phyloP scores from a whole-genome alignment of 2,113 vertebrate genomes.

The Elephas maximus region DNA sequence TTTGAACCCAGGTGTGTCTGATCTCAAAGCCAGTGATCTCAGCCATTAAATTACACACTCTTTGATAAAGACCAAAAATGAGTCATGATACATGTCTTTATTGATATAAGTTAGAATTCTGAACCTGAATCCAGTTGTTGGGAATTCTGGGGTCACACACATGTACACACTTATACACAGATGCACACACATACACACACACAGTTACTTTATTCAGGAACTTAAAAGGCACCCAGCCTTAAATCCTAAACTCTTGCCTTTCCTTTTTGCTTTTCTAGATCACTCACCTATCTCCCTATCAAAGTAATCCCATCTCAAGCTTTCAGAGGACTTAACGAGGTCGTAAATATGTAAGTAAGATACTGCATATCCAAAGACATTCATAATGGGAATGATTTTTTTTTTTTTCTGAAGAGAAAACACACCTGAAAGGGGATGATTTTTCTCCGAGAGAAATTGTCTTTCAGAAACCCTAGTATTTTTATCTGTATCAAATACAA shows the following conservation, averaged over 20 bases:
- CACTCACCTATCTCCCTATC: constrained; percentile 91
- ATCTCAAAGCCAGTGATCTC: background rate
- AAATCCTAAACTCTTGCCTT: constrained; percentile 68
- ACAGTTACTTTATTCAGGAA: constrained; percentile 43
- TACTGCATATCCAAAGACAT: constrained; percentile 66
- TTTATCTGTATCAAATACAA: constrained; percentile 65
- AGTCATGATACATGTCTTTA: background rate
- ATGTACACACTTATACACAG: background rate
- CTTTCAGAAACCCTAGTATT: constrained; percentile 56
- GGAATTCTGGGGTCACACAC: background rate
- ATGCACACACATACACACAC: background rate
- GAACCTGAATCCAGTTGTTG: background rate
- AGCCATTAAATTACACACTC: background rate
- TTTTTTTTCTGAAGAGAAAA: constrained; percentile 53
- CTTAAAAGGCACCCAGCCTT: constrained; percentile 39
- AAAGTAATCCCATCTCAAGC: constrained; percentile 92
- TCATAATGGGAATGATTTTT: constrained; percentile 60
- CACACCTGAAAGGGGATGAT: constrained; percentile 65
- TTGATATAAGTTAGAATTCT: background rate
- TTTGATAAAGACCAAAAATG: constrained; percentile 50
- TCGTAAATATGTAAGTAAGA: constrained; percentile 93
- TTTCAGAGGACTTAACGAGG: constrained; percentile 93
- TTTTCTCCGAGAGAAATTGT: constrained; percentile 67
- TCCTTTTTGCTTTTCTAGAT: constrained; percentile 87
- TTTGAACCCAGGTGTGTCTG: background rate